Conservation (phyloP, 2,797 vertebrate genomes). For the Rhabdomys pumilio region DNA sequence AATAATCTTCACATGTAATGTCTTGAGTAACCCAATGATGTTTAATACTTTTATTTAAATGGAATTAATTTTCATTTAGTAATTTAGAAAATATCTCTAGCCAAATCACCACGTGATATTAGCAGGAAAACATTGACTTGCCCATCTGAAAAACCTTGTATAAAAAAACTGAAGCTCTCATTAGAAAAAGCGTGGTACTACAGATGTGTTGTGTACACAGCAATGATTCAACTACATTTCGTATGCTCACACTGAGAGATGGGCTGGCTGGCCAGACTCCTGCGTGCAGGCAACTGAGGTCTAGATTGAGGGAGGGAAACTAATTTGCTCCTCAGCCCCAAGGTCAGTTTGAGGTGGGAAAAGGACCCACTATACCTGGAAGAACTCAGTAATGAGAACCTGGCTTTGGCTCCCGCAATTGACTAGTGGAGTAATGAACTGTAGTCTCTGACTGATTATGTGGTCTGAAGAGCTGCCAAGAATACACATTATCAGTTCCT, state of each 20-base stretch:
- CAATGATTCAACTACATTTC: conserved; percentile 32
- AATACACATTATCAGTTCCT: conserved; percentile 39
- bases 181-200: conserved; percentile 59
- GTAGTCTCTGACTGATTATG: conserved; percentile 36
- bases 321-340: conserved; percentile 70
- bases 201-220: neutral
- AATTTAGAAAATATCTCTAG: conserved; percentile 7
- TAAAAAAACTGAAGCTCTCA: conserved; percentile 37
- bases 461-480: conserved; percentile 46
- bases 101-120: conserved; percentile 7
- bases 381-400: conserved; percentile 61
- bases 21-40: neutral
- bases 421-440: conserved; percentile 65
- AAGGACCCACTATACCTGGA: conserved; percentile 23
- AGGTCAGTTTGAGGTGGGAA: conserved; percentile 61
- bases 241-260: conserved; percentile 1
- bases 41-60: conserved; percentile 55
- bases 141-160: conserved; percentile 33
- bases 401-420: conserved; percentile 53
- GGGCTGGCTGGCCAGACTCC: neutral
- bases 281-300: neutral
- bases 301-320: conserved; percentile 40
- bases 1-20: conserved; percentile 60
- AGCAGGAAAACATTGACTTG: conserved; percentile 45
- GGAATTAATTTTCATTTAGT: conserved; percentile 48